Evolutionary conservation across 2,888 invertebrate genomes (phyloP), one percentile per base, ranked within the genome.

Genomic region (Auanema freiburgensis): DNA sequence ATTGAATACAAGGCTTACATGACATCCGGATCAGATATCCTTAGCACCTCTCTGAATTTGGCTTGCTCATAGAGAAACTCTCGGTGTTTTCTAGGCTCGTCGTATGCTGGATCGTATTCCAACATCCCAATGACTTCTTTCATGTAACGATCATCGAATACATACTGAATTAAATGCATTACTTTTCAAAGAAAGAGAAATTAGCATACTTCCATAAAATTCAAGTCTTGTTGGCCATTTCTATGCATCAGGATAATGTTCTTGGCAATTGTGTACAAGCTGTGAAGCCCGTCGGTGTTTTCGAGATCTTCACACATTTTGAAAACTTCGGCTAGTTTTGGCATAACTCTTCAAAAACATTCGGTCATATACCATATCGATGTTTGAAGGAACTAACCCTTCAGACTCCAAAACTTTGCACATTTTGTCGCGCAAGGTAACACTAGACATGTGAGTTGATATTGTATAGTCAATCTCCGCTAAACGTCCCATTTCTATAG

Each of bases 231-330:
- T 97, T 88, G 63, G 92, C 91, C 85, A 44, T 93, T 96, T 86
- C 95, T 95, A 86, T 99, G 99, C 78, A 99, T 89, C 84, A 97
- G 89, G 87, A 99, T 98, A 86, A 98, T 92, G 87, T 93, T 95
- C 87, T 96, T 96, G 85, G 98, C 94, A 85, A 99, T 97, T 86
- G 96, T 72, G 64, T 77, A 78, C 52, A 79, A 88, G 87, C 93
- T 84, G 87, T 94, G 95, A 72, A 99, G 88, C 54, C 94, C 93
- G 84, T 93, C 92, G 73, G 90, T 89, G 84, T 95, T 93, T 84
- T 96, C 94, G 74, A 94, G 88, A 86, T 97, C 96, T 86, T 99
- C 98, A 84, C 95, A 96, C 87, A 93, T 92, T 84, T 92, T 92
- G 87, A 99, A 99, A 68, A 97, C 87, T 85, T 92, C 92, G 59